Conservation (phyloP, 2,797 vertebrate genomes). For the Schizopygopsis pylzovi region DNA sequence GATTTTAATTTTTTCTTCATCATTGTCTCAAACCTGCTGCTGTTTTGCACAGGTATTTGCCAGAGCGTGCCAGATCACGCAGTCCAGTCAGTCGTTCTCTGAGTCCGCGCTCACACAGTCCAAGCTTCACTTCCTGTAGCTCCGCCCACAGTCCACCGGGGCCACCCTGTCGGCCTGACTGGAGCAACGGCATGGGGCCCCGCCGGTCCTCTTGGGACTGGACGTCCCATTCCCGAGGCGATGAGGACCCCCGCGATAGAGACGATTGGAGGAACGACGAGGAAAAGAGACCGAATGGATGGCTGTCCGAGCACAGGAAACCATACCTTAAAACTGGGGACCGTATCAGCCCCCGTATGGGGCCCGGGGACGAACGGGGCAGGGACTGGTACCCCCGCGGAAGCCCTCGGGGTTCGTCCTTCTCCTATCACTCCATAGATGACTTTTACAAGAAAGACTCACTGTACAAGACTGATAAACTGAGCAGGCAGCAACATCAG, state of each 20-base stretch:
- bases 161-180: constrained; percentile 76
- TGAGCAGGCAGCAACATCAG: constrained; percentile 79
- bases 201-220: constrained; percentile 87
- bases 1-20: neutral
- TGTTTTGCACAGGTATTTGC: constrained; percentile 80
- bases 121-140: constrained; percentile 94
- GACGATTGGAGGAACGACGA: constrained; percentile 91
- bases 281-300: constrained; percentile 82
- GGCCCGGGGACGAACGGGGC: constrained; percentile 81
- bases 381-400: constrained; percentile 85
- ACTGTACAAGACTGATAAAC: constrained; percentile 83
- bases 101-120: constrained; percentile 92
- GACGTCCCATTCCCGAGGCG: constrained; percentile 80
- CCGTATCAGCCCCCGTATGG: constrained; percentile 71
- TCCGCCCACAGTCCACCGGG: constrained; percentile 89
- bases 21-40: neutral
- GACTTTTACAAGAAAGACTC: constrained; percentile 86
- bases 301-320: constrained; percentile 86
- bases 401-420: constrained; percentile 79
- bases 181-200: constrained; percentile 80
- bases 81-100: constrained; percentile 91
- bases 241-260: constrained; percentile 78
- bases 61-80: constrained; percentile 90
- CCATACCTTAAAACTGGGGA: constrained; percentile 79
- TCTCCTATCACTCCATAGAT: constrained; percentile 85